These are phyloP conservation scores for Drosophila subsilvestris DNA, from an alignment of 2,888 invertebrate species.

Conservation along the genomic window DNA sequence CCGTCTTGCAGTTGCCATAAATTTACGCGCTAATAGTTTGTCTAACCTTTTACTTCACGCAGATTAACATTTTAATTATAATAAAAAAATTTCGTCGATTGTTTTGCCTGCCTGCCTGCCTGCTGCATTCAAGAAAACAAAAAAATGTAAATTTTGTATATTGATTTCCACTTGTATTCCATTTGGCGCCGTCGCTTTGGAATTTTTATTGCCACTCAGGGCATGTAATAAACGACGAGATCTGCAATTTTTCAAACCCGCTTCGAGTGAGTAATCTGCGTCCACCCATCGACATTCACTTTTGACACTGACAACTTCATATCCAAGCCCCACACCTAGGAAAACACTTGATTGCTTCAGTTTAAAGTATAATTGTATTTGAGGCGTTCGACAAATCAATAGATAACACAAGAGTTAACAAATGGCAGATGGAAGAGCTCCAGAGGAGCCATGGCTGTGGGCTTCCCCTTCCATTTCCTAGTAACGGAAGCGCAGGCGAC, in stretches of 20 bases:
- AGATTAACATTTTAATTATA: conserved; percentile 79
- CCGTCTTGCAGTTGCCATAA: conserved; percentile 77
- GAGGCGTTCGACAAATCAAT: conserved; percentile 57
- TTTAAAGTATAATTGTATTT: conserved; percentile 64
- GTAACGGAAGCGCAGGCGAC: conserved; percentile 70
- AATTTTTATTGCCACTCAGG: conserved; percentile 59
- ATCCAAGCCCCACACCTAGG: background rate
- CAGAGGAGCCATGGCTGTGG: conserved; percentile 6
- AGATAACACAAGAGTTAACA: conserved; percentile 66
- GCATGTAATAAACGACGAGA: conserved; percentile 43
- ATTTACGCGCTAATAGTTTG: conserved; percentile 77
- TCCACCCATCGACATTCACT: conserved; percentile 25
- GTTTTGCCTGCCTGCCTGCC: conserved; percentile 44
- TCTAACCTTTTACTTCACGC: conserved; percentile 80
- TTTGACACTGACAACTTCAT: conserved; percentile 25
- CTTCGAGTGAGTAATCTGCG: conserved; percentile 15
- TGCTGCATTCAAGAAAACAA: conserved; percentile 3
- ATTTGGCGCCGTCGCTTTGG: conserved; percentile 47
- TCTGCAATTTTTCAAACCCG: conserved; percentile 50
- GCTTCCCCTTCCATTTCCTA: conserved; percentile 42
- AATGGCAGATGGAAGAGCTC: conserved; percentile 20
- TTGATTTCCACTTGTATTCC: conserved; percentile 58
- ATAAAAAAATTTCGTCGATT: conserved; percentile 67
- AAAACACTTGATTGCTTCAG: conserved; percentile 4
- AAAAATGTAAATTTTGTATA: conserved; percentile 62